Evolutionary conservation across 1,140 invertebrate genomes (phyloP).

Genomic region (Calephelis virginiensis): DNA sequence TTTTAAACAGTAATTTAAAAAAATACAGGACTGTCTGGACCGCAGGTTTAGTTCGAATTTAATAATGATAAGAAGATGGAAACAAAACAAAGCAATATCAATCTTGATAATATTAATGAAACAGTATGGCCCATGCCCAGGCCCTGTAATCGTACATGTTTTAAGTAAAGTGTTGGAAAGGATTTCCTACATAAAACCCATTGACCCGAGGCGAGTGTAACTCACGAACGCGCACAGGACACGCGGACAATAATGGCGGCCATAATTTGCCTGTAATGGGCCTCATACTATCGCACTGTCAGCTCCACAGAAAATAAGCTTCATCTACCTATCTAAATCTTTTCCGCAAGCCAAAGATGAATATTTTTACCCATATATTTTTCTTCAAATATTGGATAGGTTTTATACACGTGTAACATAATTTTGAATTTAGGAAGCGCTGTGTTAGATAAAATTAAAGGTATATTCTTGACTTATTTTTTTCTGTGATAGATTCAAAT

Average conservation of each 20-base stretch:
- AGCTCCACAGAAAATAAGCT: conserved; percentile 70
- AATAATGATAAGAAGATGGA: too few relatives aligned
- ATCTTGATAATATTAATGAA: too few relatives aligned
- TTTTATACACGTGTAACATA: too few relatives aligned
- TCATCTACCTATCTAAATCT: conserved; percentile 38
- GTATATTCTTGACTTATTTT: too few relatives aligned
- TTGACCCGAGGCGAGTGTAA: conserved; percentile 63
- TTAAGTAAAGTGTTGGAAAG: conserved; percentile 40
- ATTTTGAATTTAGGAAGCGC: too few relatives aligned
- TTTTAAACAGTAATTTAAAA: too few relatives aligned
- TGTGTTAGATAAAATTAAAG: too few relatives aligned
- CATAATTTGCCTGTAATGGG: conserved; percentile 75
- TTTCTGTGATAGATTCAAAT: too few relatives aligned
- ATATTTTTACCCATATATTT: not conserved
- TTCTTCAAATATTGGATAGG: too few relatives aligned
- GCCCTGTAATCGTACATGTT: conserved; percentile 20
- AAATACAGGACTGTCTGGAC: too few relatives aligned
- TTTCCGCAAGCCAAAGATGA: conserved; percentile 8
- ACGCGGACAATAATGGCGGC: conserved; percentile 70
- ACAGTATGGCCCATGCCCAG: conserved; percentile 2
- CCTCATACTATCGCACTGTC: conserved; percentile 75
- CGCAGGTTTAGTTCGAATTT: too few relatives aligned
- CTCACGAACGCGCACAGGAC: conserved; percentile 56
- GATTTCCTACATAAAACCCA: conserved; percentile 67
- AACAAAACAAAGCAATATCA: too few relatives aligned